Conservation (phyloP, 2,113 vertebrate species). For the Scomber colias region DNA sequence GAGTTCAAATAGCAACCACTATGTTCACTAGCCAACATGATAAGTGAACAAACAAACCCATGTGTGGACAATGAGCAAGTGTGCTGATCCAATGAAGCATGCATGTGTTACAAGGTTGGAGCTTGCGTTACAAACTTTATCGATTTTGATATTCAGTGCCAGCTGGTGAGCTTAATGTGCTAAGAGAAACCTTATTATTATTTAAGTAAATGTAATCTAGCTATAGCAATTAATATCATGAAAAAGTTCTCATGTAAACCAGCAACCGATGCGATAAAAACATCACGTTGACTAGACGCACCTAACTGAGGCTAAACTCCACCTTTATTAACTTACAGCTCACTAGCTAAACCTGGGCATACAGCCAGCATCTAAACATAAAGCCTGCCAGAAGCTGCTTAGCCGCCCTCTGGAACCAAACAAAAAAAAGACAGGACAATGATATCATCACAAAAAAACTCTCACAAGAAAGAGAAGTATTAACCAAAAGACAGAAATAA, state of each 20-base stretch:
- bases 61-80: conserved; percentile 43
- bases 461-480: background rate
- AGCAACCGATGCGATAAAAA: background rate
- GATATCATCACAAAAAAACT: conserved; percentile 6
- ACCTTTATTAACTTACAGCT: conserved; percentile 38
- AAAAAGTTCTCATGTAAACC: background rate
- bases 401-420: conserved; percentile 42
- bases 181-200: background rate
- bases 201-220: background rate
- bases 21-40: conserved; percentile 53
- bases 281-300: conserved; percentile 4
- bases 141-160: background rate
- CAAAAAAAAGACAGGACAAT: conserved; percentile 43
- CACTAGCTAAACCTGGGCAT: conserved; percentile 35
- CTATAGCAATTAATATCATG: background rate
- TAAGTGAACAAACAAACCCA: conserved; percentile 68
- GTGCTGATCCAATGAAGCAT: conserved; percentile 8
- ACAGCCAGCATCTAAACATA: conserved; percentile 42
- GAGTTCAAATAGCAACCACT: conserved; percentile 75
- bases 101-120: background rate
- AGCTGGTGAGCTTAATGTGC: background rate
- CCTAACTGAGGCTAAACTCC: conserved; percentile 33
- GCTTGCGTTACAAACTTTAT: background rate
- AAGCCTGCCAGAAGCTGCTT: conserved; percentile 35
- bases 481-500: background rate